These are phyloP conservation scores for Drosophila mercatorum DNA, from an alignment of 2,888 invertebrate species.

Conservation along the genomic window DNA sequence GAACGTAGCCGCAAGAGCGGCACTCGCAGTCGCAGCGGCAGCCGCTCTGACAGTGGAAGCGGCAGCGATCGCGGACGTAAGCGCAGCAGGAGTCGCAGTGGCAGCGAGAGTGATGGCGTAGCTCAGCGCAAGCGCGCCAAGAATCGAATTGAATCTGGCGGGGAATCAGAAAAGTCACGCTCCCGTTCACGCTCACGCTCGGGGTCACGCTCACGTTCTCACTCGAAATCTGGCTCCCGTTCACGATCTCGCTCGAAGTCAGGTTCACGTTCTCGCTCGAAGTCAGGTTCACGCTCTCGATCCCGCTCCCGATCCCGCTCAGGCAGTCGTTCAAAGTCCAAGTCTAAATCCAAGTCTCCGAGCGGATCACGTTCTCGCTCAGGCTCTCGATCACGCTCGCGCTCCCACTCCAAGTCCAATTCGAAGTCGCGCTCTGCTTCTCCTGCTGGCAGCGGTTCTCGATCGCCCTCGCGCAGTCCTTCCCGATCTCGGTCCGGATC, in stretches of 20 bases:
- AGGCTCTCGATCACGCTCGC: conserved; percentile 60
- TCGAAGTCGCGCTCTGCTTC: conserved; percentile 48
- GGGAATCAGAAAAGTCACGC: conserved; percentile 60
- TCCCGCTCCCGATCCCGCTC: conserved; percentile 48
- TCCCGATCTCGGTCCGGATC: conserved; percentile 61
- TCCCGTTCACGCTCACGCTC: conserved; percentile 28
- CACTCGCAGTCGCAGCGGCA: conserved; percentile 46
- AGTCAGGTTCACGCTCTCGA: conserved; percentile 67
- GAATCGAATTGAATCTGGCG: conserved; percentile 77
- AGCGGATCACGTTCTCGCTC: conserved; percentile 51
- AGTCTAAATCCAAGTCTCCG: conserved; percentile 46
- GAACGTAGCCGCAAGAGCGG: conserved; percentile 37
- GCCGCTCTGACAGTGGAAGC: conserved; percentile 72
- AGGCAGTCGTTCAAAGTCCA: conserved; percentile 46
- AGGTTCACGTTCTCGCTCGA: conserved; percentile 52
- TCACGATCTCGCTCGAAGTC: conserved; percentile 68
- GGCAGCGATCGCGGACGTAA: conserved; percentile 72
- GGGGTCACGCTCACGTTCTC: conserved; percentile 51
- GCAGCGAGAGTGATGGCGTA: conserved; percentile 65
- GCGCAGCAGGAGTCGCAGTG: conserved; percentile 70
- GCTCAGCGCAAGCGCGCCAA: conserved; percentile 55
- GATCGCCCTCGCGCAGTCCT: conserved; percentile 56
- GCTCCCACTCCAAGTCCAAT: conserved; percentile 41
- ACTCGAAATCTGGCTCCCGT: conserved; percentile 55
- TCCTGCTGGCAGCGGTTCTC: conserved; percentile 73